Conservation (phyloP, 2,888 invertebrate genomes). For the Melinaea menophilus region DNA sequence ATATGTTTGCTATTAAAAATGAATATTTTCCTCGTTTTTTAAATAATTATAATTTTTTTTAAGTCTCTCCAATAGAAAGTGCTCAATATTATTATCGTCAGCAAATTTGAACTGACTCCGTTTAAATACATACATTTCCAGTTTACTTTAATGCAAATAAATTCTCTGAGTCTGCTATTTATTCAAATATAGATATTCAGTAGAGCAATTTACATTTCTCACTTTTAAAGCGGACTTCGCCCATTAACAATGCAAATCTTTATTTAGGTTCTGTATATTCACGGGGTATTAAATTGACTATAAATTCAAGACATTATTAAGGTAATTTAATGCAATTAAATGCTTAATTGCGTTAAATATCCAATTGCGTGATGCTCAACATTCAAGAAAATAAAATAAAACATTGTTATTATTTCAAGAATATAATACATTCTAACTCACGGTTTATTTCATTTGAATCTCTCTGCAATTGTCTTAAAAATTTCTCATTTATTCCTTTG, state of each 20-base stretch:
- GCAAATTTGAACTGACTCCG: not conserved
- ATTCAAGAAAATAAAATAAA: not conserved
- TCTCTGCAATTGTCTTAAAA: constrained; percentile 8
- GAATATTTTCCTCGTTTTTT: too few species aligned
- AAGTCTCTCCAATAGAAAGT: not conserved
- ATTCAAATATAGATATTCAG: constrained; percentile 6
- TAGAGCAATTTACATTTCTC: constrained; percentile 7
- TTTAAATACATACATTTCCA: not conserved
- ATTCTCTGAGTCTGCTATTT: not conserved
- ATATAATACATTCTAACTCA: not conserved
- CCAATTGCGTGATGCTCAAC: too few species aligned
- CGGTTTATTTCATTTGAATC: constrained; percentile 1
- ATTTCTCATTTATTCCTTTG: constrained; percentile 5
- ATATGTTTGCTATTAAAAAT: too few species aligned
- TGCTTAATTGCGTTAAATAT: too few species aligned
- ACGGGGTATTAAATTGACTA: not conserved
- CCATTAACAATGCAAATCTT: constrained; percentile 7
- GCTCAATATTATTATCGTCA: not conserved
- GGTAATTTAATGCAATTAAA: too few species aligned
- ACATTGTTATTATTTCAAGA: not conserved
- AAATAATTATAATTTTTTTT: not conserved
- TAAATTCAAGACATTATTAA: not conserved
- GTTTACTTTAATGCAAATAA: constrained; percentile 3
- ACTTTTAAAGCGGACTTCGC: constrained; percentile 6
- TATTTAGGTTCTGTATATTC: not conserved